Base-by-base conservation (phyloP, 2,888 invertebrate species). In the Operophtera brumata region DNA sequence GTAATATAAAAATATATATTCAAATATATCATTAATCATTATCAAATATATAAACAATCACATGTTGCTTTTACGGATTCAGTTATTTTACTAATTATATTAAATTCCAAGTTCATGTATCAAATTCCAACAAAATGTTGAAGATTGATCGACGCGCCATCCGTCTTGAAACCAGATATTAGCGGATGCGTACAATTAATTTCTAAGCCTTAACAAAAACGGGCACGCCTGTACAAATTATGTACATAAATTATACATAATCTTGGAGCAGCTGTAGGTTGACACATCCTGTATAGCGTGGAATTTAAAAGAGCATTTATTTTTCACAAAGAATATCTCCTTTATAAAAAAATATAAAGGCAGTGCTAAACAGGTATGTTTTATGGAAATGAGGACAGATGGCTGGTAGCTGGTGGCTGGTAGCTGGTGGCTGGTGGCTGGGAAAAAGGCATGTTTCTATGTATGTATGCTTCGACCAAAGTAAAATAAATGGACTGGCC, bases 241-340 rank as follows among this genome's bases (percentile, higher is more conserved):
- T 77, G 75, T 72, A 75, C 73, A 77, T 77, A 75, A 77, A 73
- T 77, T 77, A 67, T 65, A 70, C 70, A 32, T 71, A 70, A 75
- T 76, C 70, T 62, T 63, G 56, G 65, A 62, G 57, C 67, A 67
- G 70, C 70, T 68, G 72, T 45, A 41, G 59, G 64, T 46, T 50
- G 65, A 59, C 67, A 69, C 70, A 65, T 64, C 46, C 47, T 47
- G 49, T 59, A 52, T 56, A 69, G 62, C 60, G 65, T 56, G 55
- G 51, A 64, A 61, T 66, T 66, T 64, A 61, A 67, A 66, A 50
- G 37, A 50, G 26, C 37, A 36, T 43, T 59, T 54, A 26, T 56
- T 36, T 36, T 4, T 36, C 34, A 9, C 6, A 30, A 30, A 30
- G 6, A 30, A 30, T 3, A 20, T 20, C 2, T 4, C 4, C 20